Evolutionary conservation across 2,888 invertebrate species (phyloP), one percentile per base, ranked within the genome.

Genomic region (Ophonus ardosiacus): DNA sequence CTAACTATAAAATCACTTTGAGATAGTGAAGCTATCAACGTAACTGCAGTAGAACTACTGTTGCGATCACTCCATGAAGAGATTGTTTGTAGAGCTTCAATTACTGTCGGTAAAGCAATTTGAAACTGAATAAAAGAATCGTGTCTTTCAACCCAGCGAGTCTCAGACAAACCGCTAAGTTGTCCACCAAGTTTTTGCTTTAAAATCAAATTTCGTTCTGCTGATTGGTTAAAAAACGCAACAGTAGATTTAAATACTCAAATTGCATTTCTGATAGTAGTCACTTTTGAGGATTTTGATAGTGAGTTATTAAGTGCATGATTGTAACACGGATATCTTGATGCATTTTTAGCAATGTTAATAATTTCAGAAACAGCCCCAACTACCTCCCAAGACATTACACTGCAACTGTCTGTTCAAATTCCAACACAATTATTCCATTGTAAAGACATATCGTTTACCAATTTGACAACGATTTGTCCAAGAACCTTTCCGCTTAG

Each of bases 351-450:
- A 38, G 87, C 87, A 79, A 63, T 87, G 85, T 88, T 87, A 17
- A 71, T 59, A 38, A 88, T 82, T 86, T 88, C 87, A 43, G 86
- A 85, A 51, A 87, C 88, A n/a, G 88, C 88, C 61, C 88, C 88
- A 85, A 88, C 88, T 65, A 85, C 65, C 59, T 88, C 88, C 61
- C 88, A 88, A 17, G 86, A 86, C 88, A 88, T 88, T 43, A 88
- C 88, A 17, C 88, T 87, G 86, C 88, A 89, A 84, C 87, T 88
- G 76, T 88, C 88, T 84, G 87, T 88, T 56, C 88, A 88, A 68
- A 89, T 88, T 40, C 88, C 56, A 4, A 76, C 18, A 76, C 76
- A 76, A 61, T 21, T 21, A 21, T 21, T 21, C 21, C 21, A 21
- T 21, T 21, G 21, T 21, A 85, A 84, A 21, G 71, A 56, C 76